Base-by-base conservation (phyloP, 2,888 invertebrate genomes). In the Rhagonycha fulva region DNA sequence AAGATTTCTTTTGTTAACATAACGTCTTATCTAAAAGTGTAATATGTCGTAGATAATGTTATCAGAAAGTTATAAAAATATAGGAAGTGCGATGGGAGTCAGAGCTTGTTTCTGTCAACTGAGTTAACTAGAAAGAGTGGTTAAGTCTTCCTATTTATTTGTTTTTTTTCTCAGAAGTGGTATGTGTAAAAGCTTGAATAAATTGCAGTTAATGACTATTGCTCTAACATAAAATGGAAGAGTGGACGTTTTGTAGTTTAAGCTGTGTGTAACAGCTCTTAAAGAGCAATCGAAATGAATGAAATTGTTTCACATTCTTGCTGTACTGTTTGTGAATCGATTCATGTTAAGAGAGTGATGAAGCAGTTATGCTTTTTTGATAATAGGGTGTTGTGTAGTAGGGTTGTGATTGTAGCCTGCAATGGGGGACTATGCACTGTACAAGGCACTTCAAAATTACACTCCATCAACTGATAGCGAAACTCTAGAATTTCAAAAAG, bases 391-490 rank as follows among this genome's bases (percentile, higher is more conserved):
- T 72, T 71, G 73, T 67, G 72, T 75, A 71, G 72, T 75, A 71
- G 77, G 71, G 75, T 77, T 73, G 73, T 76, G 71, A 73, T 70
- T 74, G 72, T 76, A 68, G 70, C 68, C 80, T 85, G 85, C 84
- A 83, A 87, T 87, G 87, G 87, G 85, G 83, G 87, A 87, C 80
- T 87, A 85, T 85, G 86, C 84, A 78, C 82, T 87, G 78, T 88
- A 88, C 81, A 86, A 87, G 82, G 88, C 87, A 79, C 82, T 87
- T 75, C 86, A 87, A 80, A 85, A 86, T 70, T 87, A 84, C 80
- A 83, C 82, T 77, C 86, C 87, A 76, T 79, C 83, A 77, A 81
- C 83, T 72, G 87, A 87, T 79, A 82, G 83, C 72, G 81, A 83
- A 74, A 82, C 82, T 14, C 78, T 86, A 76, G 84, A 84, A 67